A percentile compares a stretch with the other conserved stretches of the same genome.
These are phyloP conservation scores for Acronicta aceris DNA, from an alignment of 2,888 invertebrate genomes.

Conservation along the genomic window DNA sequence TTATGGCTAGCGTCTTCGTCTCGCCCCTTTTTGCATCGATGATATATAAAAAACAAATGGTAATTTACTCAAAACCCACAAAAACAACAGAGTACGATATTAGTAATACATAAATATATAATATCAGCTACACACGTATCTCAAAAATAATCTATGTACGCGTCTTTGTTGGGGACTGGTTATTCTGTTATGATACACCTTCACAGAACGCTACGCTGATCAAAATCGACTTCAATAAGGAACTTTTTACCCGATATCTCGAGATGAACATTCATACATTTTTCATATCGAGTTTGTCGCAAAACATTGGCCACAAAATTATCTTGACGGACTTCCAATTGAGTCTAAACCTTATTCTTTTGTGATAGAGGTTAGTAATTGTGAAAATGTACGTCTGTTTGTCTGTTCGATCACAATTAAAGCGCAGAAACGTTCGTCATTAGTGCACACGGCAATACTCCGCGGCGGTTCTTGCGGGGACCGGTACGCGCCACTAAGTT, in stretches of 20 bases:
- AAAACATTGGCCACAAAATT: conserved; percentile 65
- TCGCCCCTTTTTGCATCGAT: too few relatives aligned
- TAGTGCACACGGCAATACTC: conserved; percentile 87
- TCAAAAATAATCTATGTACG: conserved; percentile 47
- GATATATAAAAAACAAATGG: too few relatives aligned
- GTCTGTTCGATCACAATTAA: conserved; percentile 85
- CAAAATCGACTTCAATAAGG: conserved; percentile 78
- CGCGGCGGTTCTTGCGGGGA: conserved; percentile 82
- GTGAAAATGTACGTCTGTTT: conserved; percentile 63
- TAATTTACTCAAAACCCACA: too few relatives aligned
- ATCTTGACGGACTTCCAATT: neutral
- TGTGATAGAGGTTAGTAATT: conserved; percentile 29
- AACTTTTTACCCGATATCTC: conserved; percentile 75
- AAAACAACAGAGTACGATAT: conserved; percentile 8
- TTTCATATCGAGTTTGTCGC: conserved; percentile 81
- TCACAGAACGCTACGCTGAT: conserved; percentile 75
- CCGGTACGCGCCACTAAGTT: conserved; percentile 57
- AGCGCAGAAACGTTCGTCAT: conserved; percentile 86
- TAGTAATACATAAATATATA: conserved; percentile 35
- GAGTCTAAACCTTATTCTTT: conserved; percentile 50
- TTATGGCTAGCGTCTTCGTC: too few relatives aligned
- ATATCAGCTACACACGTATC: conserved; percentile 41
- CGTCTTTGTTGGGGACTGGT: conserved; percentile 56
- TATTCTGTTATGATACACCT: conserved; percentile 77
- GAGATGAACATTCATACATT: conserved; percentile 85